A percentile compares a stretch with the other conserved stretches of the same genome.
These are phyloP conservation scores for Propithecus perrieri DNA, from an alignment of 2,797 vertebrate genomes.

Conservation along the genomic window DNA sequence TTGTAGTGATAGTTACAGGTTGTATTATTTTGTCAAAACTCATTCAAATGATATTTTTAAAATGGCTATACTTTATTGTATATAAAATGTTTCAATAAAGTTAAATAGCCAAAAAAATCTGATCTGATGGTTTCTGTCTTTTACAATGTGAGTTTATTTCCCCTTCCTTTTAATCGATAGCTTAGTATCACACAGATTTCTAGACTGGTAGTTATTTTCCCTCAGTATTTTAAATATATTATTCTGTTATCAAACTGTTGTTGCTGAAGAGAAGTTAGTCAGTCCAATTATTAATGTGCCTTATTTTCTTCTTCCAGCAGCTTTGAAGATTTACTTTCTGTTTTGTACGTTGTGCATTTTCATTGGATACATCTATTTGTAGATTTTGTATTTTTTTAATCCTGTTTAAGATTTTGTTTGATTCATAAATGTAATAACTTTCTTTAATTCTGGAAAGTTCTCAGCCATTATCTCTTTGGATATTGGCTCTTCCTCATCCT, in stretches of 20 bases:
- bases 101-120: neutral
- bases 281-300: neutral
- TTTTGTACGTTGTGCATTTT: neutral
- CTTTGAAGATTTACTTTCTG: neutral
- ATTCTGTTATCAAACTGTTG: neutral
- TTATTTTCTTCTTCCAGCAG: neutral
- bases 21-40: conserved; percentile 6
- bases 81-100: neutral
- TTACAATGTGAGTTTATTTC: neutral
- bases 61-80: neutral
- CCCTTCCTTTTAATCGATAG: neutral
- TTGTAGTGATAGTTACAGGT: neutral
- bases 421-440: neutral
- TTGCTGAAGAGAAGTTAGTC: neutral
- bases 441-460: neutral
- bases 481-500: neutral
- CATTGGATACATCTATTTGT: neutral
- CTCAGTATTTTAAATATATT: neutral
- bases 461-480: neutral
- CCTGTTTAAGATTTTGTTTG: neutral
- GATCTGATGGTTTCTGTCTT: neutral
- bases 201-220: neutral
- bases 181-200: neutral
- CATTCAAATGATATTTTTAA: neutral
- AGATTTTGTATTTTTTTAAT: neutral